These are phyloP conservation scores for Heliconius hewitsoni DNA, from an alignment of 1,140 invertebrate species.

Conservation along the genomic window DNA sequence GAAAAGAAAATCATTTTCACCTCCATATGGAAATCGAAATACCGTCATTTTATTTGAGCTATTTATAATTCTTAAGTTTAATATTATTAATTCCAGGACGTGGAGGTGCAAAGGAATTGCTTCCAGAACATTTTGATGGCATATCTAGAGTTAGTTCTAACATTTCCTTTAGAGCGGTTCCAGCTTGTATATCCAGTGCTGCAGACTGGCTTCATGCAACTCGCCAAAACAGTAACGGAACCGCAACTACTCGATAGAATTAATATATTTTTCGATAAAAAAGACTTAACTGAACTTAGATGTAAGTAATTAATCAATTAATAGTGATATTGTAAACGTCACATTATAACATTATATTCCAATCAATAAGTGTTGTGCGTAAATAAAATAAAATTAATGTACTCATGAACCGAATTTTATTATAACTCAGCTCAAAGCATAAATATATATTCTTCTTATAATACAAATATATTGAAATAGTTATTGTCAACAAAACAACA, in stretches of 20 bases:
- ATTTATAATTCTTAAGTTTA: not conserved
- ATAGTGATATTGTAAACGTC: constrained; percentile 55
- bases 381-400: constrained; percentile 68
- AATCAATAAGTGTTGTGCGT: constrained; percentile 64
- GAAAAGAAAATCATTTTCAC: too few relatives aligned
- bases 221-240: constrained; percentile 81
- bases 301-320: constrained; percentile 72
- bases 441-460: constrained; percentile 55
- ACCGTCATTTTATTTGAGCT: too few relatives aligned
- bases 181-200: constrained; percentile 79
- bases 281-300: constrained; percentile 68
- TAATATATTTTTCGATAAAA: constrained; percentile 78
- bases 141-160: constrained; percentile 82
- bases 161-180: constrained; percentile 81
- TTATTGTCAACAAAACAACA: constrained; percentile 68
- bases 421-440: constrained; percentile 59
- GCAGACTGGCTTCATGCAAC: constrained; percentile 80
- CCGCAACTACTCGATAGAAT: constrained; percentile 75
- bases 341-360: constrained; percentile 59
- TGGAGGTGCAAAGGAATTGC: constrained; percentile 81
- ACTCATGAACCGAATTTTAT: constrained; percentile 51
- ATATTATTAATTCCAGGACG: constrained; percentile 66
- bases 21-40: too few relatives aligned
- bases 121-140: constrained; percentile 83
- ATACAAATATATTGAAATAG: constrained; percentile 51